phyloP scores from a whole-genome alignment of 2,888 invertebrate species.

The Agrotis ipsilon region DNA sequence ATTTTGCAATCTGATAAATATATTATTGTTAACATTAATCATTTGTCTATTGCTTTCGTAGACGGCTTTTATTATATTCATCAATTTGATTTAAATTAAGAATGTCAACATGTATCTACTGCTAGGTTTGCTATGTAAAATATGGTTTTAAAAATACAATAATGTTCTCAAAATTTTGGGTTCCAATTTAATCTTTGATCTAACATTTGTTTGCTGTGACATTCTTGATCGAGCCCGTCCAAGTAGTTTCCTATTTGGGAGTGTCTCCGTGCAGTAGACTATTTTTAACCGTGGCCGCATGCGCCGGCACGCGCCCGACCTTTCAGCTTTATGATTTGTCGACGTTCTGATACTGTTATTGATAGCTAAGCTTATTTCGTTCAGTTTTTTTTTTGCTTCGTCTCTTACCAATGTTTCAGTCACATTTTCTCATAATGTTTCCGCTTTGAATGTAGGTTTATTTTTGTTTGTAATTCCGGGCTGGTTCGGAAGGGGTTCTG shows the following conservation, averaged over 20 bases:
- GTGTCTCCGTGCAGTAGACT: constrained; percentile 81
- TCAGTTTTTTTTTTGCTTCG: constrained; percentile 65
- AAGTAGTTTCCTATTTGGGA: constrained; percentile 85
- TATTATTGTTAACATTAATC: constrained; percentile 19
- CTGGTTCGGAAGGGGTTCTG: constrained; percentile 12
- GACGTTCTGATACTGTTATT: constrained; percentile 76
- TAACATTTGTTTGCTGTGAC: constrained; percentile 58
- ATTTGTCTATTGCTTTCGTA: neutral
- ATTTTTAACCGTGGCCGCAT: constrained; percentile 83
- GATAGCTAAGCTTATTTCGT: constrained; percentile 70
- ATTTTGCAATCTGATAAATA: constrained; percentile 8
- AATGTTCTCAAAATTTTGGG: constrained; percentile 1
- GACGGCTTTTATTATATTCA: neutral
- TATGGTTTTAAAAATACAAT: neutral
- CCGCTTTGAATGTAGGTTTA: constrained; percentile 55
- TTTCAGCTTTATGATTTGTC: constrained; percentile 83
- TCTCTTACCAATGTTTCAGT: constrained; percentile 42
- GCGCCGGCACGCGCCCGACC: constrained; percentile 84
- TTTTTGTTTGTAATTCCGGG: constrained; percentile 51
- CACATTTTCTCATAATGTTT: constrained; percentile 60
- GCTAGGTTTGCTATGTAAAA: neutral
- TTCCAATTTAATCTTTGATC: constrained; percentile 33
- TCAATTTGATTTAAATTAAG: neutral
- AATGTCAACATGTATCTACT: constrained; percentile 4
- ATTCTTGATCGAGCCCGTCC: constrained; percentile 73